Percentiles rank a stretch among this genome's conserved stretches.
phyloP scores from a whole-genome alignment of 2,113 vertebrate genomes.

The Aplodontia rufa region DNA sequence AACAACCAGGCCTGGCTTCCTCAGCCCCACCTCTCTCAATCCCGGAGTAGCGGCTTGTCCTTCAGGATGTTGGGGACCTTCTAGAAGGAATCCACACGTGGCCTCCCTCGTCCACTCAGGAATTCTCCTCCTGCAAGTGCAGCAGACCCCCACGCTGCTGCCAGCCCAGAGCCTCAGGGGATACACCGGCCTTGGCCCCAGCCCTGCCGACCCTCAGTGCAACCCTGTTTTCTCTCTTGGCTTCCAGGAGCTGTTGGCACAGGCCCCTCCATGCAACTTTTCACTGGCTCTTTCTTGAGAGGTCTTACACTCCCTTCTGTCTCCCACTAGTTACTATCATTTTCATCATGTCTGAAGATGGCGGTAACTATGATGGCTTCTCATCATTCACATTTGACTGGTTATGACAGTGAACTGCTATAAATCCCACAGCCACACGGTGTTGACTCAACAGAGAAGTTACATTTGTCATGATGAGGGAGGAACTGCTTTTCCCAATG shows the following conservation, averaged over 20 bases:
- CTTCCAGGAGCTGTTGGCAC: neutral
- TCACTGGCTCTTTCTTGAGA: neutral
- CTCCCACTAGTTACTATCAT: neutral
- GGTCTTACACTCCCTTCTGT: neutral
- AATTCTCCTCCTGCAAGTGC: neutral
- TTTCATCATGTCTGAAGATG: neutral
- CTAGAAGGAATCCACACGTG: neutral
- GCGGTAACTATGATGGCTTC: neutral
- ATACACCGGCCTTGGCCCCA: neutral
- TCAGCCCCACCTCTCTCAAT: neutral
- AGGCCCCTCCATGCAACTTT: neutral
- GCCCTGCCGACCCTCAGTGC: neutral
- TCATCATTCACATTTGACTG: neutral
- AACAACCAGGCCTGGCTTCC: neutral
- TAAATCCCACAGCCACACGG: neutral
- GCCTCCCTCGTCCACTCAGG: neutral
- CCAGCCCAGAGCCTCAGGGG: neutral
- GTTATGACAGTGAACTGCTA: neutral
- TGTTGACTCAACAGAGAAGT: neutral
- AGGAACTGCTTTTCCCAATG: neutral
- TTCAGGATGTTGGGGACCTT: neutral
- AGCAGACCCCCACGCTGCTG: neutral
- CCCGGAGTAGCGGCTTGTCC: neutral
- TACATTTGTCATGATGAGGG: neutral
- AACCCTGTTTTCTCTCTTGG: neutral